Evolutionary conservation across 2,797 vertebrate genomes (phyloP).

Genomic region (Mionectes olivaceus): DNA sequence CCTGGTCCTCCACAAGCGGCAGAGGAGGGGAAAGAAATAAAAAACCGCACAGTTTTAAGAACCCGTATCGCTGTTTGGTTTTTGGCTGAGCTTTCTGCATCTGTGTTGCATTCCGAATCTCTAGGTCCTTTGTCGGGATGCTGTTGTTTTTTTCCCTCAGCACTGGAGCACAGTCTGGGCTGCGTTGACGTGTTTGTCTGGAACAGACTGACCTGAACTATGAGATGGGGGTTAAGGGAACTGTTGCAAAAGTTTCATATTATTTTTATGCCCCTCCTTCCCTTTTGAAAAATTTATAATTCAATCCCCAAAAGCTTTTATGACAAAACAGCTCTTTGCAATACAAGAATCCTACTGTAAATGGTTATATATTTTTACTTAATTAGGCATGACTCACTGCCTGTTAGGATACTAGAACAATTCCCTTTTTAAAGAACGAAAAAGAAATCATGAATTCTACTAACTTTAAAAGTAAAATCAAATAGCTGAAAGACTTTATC

Average conservation of each 20-base stretch:
- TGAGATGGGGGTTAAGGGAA: not conserved
- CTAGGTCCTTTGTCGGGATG: not conserved
- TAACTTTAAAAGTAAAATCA: constrained; percentile 43
- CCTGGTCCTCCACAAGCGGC: not conserved
- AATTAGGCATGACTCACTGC: constrained; percentile 27
- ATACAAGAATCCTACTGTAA: not conserved
- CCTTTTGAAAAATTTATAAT: not conserved
- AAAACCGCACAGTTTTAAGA: not conserved
- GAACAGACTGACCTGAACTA: not conserved
- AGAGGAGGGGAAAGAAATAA: not conserved
- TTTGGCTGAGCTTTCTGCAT: constrained; percentile 39
- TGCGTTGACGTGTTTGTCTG: not conserved
- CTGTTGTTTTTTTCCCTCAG: not conserved
- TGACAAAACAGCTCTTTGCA: constrained; percentile 1
- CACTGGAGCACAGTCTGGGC: fast-evolving
- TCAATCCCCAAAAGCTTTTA: not conserved
- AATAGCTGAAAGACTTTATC: constrained; percentile 43
- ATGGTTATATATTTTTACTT: constrained; percentile 3
- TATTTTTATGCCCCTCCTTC: not conserved
- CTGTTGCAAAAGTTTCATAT: constrained; percentile 1
- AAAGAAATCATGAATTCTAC: not conserved
- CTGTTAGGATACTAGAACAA: constrained; percentile 8
- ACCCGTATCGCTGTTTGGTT: not conserved
- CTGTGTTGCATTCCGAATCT: not conserved
- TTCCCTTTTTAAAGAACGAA: constrained; percentile 35